Base-by-base conservation (phyloP, 2,113 vertebrate genomes). In the Amblyornis subalaris region DNA sequence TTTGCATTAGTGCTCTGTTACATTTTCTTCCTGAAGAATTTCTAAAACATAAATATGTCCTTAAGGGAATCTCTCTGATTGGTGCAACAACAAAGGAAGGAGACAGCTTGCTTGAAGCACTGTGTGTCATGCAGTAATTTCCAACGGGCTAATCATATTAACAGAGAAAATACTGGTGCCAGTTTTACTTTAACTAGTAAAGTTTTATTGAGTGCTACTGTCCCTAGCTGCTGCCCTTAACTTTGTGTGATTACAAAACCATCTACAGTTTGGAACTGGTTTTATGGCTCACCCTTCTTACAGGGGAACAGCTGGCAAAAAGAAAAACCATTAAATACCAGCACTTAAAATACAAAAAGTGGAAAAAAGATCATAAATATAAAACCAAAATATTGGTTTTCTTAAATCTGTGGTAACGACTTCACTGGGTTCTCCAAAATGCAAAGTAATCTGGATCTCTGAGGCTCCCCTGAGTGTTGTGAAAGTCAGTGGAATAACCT, bases 171-270 rank as follows among this genome's bases (percentile, higher is more conserved):
- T 29, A 42, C 50, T 35, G 58, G 50, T 91, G 87, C 89, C 51
- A 62, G 62, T 64, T 96, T 88, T 83, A 74, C 57, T 93, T 78
- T 51, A 91, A 66, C 33, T 35, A 54, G 58, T 79, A 47, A 82
- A 57, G 31, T 91, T 95, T 91, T 91, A 85, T 82, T 79, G 87
- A 94, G 74, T 82, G 81, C 85, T 93, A 70, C 81, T 95, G 87
- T 91, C 87, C 78, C 42, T 58, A 79, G 60, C 67, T 85, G 78
- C 78, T 83, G 74, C 74, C 71, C 77, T 78, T 58, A 88, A 80
- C 72, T 84, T 77, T 9, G 4, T 57, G 20, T 86, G 71, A 92
- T 85, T 88, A 54, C 77, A 76, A 95, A 96, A 92, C 54, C 84
- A 72, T 70, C 71, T 57, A 50, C 66, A 11, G 58, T 60, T 93